Evolutionary conservation across 2,797 vertebrate genomes (phyloP).

Genomic region (Octomys mimax): DNA sequence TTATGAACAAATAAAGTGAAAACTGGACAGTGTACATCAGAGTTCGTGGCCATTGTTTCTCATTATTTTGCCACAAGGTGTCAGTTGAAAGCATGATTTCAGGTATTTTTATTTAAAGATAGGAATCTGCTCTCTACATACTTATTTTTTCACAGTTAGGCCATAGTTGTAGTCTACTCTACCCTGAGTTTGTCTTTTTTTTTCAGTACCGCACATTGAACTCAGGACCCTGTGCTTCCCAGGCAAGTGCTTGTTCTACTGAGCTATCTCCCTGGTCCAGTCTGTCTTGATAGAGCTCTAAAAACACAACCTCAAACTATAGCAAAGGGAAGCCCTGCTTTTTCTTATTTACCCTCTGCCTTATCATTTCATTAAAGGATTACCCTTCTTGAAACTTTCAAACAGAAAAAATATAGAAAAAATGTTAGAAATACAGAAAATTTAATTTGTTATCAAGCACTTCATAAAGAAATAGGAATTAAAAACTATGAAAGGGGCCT

Average conservation of each 20-base stretch:
- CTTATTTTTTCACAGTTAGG: not conserved
- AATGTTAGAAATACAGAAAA: not conserved
- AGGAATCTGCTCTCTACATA: not conserved
- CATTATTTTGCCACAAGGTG: not conserved
- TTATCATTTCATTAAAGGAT: not conserved
- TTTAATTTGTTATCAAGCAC: not conserved
- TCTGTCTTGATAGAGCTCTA: not conserved
- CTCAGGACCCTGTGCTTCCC: no score
- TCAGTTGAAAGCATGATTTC: conserved; percentile 1
- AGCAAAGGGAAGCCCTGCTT: not conserved
- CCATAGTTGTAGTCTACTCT: not conserved
- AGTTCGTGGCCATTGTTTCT: not conserved
- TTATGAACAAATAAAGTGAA: not conserved
- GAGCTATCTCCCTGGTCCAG: not conserved
- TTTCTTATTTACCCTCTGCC: not conserved
- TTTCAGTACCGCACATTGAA: no score
- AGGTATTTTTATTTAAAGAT: conserved; percentile 5
- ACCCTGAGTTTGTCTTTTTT: no score
- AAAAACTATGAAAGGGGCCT: not conserved
- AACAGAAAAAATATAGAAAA: not conserved
- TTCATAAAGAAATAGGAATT: not conserved
- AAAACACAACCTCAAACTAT: not conserved
- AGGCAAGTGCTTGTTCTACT: no score
- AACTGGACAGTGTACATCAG: not conserved
- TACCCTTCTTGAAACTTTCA: not conserved